phyloP scores from a whole-genome alignment of 2,797 vertebrate genomes.

The Molothrus ater region DNA sequence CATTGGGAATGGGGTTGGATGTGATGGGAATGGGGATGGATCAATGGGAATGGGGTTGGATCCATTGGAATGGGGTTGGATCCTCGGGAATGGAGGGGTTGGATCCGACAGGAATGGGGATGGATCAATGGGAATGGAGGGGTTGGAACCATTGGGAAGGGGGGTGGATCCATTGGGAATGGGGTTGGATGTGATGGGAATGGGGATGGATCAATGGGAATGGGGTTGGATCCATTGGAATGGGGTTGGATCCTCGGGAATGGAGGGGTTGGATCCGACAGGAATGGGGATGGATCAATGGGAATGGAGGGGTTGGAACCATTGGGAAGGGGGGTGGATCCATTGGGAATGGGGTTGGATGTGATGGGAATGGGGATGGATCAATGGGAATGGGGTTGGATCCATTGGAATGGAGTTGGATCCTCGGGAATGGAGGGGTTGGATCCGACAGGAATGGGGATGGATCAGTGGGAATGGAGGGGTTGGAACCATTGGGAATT shows the following conservation, averaged over 20 bases:
- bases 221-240: too few species aligned
- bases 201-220: neutral
- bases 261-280: too few species aligned
- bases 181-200: neutral
- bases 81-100: neutral
- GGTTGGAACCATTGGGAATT: neutral
- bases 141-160: neutral
- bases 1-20: neutral
- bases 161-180: too few species aligned
- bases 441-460: too few species aligned
- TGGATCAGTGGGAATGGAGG: too few species aligned
- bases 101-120: neutral
- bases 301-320: neutral
- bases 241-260: too few species aligned
- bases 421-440: too few species aligned
- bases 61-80: neutral
- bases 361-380: too few species aligned
- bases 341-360: neutral
- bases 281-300: too few species aligned
- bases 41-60: neutral
- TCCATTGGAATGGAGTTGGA: neutral
- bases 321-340: too few species aligned
- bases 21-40: neutral
- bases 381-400: neutral
- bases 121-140: neutral